Conservation (phyloP, 2,113 vertebrate species). For the Sylvicapra grimmia region DNA sequence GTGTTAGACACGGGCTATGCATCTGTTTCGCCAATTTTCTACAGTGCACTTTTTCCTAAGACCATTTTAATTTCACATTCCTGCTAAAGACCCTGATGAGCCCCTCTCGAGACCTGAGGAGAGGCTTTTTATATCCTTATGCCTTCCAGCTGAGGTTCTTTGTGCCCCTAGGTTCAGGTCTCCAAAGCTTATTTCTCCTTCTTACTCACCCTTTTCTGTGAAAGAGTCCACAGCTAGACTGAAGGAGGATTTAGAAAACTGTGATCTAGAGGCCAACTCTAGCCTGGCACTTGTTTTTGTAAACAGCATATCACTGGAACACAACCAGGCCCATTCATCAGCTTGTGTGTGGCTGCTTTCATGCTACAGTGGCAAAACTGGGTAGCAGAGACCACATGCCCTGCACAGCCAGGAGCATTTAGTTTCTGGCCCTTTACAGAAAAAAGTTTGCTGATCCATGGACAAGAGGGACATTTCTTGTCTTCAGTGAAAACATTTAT, state of each 20-base stretch:
- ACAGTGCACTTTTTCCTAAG: background rate
- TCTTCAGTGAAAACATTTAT: background rate
- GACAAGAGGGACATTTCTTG: background rate
- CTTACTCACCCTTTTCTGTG: background rate
- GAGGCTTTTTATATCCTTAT: background rate
- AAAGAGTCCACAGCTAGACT: background rate
- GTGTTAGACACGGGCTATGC: background rate
- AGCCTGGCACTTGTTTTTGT: background rate
- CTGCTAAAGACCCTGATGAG: background rate
- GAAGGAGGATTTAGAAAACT: background rate
- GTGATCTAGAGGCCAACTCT: background rate
- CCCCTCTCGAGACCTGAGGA: background rate
- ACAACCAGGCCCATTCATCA: background rate
- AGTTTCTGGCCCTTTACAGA: background rate
- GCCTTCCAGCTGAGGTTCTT: background rate
- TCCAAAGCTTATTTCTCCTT: background rate
- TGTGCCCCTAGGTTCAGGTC: background rate
- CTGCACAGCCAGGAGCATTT: background rate
- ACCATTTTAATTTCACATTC: background rate
- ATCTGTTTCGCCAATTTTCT: background rate
- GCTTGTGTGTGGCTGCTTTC: background rate
- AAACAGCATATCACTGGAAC: conserved; percentile 3
- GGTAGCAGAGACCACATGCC: background rate
- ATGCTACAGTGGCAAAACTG: background rate
- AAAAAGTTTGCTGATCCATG: background rate